A percentile compares a stretch with the other conserved stretches of the same genome.
These are phyloP conservation scores for Naja naja DNA, from an alignment of 2,113 vertebrate genomes.

Conservation along the genomic window DNA sequence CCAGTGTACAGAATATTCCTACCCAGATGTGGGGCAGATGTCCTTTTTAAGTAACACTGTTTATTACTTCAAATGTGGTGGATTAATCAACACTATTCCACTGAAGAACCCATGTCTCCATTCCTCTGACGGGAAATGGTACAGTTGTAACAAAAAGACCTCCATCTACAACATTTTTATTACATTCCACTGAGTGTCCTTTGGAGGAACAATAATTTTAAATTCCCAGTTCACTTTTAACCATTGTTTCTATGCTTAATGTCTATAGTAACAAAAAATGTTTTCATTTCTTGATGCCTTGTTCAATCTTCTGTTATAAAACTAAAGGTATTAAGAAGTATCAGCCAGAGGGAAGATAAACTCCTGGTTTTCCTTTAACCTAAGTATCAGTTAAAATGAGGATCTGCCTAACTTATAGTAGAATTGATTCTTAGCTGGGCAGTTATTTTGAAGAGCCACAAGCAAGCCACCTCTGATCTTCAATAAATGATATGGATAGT, in stretches of 20 bases:
- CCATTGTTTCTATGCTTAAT: neutral
- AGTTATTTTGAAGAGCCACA: neutral
- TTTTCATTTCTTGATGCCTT: neutral
- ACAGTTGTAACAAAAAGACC: neutral
- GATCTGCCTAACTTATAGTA: neutral
- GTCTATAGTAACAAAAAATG: neutral
- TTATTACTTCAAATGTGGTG: neutral
- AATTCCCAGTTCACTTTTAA: neutral
- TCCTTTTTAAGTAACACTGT: neutral
- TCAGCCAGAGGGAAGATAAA: neutral
- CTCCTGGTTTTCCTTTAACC: neutral
- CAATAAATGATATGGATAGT: neutral
- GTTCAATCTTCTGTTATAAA: neutral
- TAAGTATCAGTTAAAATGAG: neutral
- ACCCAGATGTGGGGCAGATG: neutral
- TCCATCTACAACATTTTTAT: neutral
- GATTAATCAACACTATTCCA: neutral
- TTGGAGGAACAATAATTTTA: neutral
- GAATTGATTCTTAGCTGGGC: neutral
- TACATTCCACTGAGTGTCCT: neutral
- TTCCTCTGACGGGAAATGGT: neutral
- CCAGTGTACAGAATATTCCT: neutral
- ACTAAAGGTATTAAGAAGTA: neutral
- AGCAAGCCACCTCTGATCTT: too few relatives aligned
- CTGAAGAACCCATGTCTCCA: neutral